Evolutionary conservation across 2,888 invertebrate species (phyloP).

Genomic region (Chaetoderma sp.): DNA sequence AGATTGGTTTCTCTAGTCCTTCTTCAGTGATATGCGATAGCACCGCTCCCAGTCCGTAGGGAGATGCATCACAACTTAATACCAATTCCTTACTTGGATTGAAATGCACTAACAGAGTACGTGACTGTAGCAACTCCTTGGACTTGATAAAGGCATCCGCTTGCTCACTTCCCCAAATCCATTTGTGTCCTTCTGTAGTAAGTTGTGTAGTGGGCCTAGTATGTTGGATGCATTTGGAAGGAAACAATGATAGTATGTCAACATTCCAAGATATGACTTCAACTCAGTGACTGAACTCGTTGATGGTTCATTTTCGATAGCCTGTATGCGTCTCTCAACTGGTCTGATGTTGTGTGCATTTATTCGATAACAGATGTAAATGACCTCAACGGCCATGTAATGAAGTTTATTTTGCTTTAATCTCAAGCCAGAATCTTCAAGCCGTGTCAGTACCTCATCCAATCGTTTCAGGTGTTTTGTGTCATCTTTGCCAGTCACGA

Average conservation of each 20-base stretch:
- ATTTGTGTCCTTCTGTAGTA: slow-evolving; percentile 21
- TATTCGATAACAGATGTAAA: slow-evolving; percentile 31
- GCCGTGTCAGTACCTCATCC: neutral
- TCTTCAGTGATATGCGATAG: slow-evolving; percentile 33
- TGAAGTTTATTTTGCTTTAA: slow-evolving; percentile 16
- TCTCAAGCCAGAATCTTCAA: slow-evolving; percentile 1
- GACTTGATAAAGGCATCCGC: slow-evolving; percentile 33
- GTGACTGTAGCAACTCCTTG: slow-evolving; percentile 38
- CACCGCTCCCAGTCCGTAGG: slow-evolving; percentile 60
- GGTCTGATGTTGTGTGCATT: slow-evolving; percentile 27
- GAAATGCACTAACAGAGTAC: slow-evolving; percentile 52
- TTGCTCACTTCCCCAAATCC: slow-evolving; percentile 26
- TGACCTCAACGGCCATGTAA: slow-evolving; percentile 12
- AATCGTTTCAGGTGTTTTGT: neutral
- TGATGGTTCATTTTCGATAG: slow-evolving; percentile 15
- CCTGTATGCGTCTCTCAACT: slow-evolving; percentile 19
- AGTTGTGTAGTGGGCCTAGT: slow-evolving; percentile 14
- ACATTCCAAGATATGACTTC: slow-evolving; percentile 7
- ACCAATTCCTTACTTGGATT: slow-evolving; percentile 50
- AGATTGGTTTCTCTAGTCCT: slow-evolving; percentile 56
- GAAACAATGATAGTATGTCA: slow-evolving; percentile 16
- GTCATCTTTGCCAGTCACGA: neutral
- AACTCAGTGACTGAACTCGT: slow-evolving; percentile 12
- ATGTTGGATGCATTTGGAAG: slow-evolving; percentile 12
- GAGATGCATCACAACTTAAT: slow-evolving; percentile 67